phyloP scores from a whole-genome alignment of 2,113 vertebrate species.

The Pluvialis apricaria region DNA sequence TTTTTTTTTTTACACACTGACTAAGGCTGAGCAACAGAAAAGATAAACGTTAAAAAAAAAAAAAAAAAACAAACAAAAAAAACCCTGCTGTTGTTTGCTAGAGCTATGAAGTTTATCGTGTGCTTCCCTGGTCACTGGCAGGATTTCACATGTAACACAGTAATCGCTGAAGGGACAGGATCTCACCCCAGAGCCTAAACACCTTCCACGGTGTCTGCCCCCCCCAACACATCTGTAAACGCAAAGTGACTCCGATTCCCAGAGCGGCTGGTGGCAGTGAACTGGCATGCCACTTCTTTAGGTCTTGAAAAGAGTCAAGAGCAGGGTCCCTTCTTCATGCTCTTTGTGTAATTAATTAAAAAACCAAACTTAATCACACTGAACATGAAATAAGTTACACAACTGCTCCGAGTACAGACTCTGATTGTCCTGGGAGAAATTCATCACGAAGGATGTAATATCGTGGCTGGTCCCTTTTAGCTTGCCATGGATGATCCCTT shows the following conservation, averaged over 20 bases:
- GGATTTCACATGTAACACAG: not conserved
- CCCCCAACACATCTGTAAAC: not conserved
- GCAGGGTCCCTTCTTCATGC: not conserved
- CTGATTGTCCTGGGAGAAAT: not conserved
- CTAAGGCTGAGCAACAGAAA: not conserved
- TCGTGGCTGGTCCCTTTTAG: not conserved
- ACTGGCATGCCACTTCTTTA: not conserved
- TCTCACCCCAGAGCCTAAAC: not conserved
- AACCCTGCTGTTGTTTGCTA: not conserved
- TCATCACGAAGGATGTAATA: not conserved
- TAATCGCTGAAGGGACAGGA: not conserved
- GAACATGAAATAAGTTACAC: not conserved
- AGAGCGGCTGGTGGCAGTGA: not conserved
- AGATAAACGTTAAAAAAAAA: not conserved
- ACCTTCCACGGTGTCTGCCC: not conserved
- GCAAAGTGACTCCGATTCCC: not conserved
- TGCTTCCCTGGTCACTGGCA: not conserved
- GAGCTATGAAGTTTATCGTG: accelerated
- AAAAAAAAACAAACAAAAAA: no score
- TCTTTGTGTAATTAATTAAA: not conserved
- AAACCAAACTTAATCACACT: not conserved
- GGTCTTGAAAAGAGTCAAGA: not conserved
- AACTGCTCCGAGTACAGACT: not conserved
- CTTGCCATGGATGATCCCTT: accelerated
- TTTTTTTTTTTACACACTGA: not conserved